Base-by-base conservation (phyloP, 2,797 vertebrate species). In the Cygnus olor region DNA sequence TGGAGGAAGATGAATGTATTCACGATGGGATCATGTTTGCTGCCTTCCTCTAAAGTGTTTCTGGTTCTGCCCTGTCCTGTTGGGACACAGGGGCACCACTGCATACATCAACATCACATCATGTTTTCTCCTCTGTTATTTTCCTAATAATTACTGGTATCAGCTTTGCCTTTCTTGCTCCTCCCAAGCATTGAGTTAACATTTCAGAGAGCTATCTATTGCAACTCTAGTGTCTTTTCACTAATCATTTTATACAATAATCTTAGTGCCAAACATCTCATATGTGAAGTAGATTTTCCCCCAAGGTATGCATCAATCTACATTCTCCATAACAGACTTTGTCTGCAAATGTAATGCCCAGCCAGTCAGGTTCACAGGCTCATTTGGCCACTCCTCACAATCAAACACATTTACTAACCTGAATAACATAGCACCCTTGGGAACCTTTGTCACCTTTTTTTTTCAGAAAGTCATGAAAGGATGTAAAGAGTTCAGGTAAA, bases 401-500 rank as follows among this genome's bases (percentile, higher is more conserved):
- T 9, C 40, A 70, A 10, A 34, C 74, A n/a, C n/a, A 30, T 17
- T 57, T 58, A 11, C 38, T 49, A 68, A 44, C 18, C 32, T 18
- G 1, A 64, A 16, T 9, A 28, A 40, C 0, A 1, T 2, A 45
- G 16, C 47, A 58, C 9, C 42, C 57, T 85, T 17, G 21, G 80
- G 42, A 56, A 66, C 45, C 6, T 3, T 27, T 19, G 7, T 34
- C 66, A 25, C 10, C 6, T 7, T 8, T 66, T 56, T 45, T 27
- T 63, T 44, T 42, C 45, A 40, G 25, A 45, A 51, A 45, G 32
- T 32, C 57, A 12, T 2, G 8, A 14, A 90, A 64, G 47, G 45
- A 74, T 34, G 21, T 16, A 53, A 27, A 24, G 19, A 38, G 15
- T 36, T 51, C 51, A 57, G 51, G 9, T 15, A 44, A 65, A 68